Conservation (phyloP, 2,113 vertebrate species). For the Nerophis ophidion region DNA sequence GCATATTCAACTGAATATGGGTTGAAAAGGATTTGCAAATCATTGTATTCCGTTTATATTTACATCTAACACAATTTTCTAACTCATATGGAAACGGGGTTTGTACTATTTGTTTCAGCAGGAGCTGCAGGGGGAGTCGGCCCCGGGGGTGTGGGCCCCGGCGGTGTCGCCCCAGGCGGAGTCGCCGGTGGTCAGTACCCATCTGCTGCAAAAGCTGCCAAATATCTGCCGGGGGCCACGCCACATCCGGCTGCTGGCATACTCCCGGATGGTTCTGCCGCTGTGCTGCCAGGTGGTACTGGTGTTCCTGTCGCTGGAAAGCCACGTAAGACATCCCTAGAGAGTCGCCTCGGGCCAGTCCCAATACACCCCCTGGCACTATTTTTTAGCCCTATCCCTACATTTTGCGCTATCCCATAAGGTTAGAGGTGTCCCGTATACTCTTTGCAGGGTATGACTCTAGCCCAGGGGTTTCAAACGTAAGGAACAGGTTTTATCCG, state of each 20-base stretch:
- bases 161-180: neutral
- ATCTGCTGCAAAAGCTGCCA: slow-evolving; percentile 50
- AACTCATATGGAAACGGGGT: no score
- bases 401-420: no score
- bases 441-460: no score
- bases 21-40: no score
- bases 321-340: slow-evolving; percentile 41
- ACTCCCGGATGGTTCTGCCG: slow-evolving; percentile 37
- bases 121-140: slow-evolving; percentile 1
- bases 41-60: no score
- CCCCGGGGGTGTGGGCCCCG: neutral
- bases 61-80: no score
- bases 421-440: no score
- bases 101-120: neutral
- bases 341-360: neutral
- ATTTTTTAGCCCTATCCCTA: no score
- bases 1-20: no score
- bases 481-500: no score
- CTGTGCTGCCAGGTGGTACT: slow-evolving; percentile 48
- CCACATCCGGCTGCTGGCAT: slow-evolving; percentile 22
- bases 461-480: no score
- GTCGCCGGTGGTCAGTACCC: slow-evolving; percentile 29
- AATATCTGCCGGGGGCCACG: slow-evolving; percentile 57
- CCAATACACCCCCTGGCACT: no score
- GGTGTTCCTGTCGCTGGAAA: slow-evolving; percentile 40